These are phyloP conservation scores for Hofmannophila pseudospretella DNA, from an alignment of 2,888 invertebrate genomes.

Conservation along the genomic window DNA sequence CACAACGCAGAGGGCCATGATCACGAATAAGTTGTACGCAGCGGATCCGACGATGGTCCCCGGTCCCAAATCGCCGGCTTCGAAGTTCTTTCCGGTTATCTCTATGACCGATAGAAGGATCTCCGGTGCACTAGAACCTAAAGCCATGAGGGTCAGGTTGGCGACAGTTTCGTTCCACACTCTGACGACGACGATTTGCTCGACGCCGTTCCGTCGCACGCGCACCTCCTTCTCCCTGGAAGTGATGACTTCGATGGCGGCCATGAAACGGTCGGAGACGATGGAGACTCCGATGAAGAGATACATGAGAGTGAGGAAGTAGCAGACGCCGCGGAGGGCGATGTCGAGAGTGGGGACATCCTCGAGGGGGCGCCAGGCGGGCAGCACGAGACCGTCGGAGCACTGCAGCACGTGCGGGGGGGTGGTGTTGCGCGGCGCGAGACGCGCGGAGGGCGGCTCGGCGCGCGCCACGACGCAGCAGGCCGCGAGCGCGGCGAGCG, in stretches of 20 bases:
- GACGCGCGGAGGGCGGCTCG: conserved; percentile 56
- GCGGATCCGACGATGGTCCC: conserved; percentile 99
- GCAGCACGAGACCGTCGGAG: conserved; percentile 90
- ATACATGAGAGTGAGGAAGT: conserved; percentile 93
- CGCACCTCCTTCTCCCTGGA: conserved; percentile 97
- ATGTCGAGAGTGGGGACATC: conserved; percentile 87
- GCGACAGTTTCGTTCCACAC: conserved; percentile 99
- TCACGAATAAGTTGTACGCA: conserved; percentile 98
- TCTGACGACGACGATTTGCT: conserved; percentile 93
- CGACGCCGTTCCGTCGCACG: conserved; percentile 92
- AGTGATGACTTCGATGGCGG: conserved; percentile 99
- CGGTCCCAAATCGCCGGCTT: conserved; percentile 98
- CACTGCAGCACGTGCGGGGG: conserved; percentile 77
- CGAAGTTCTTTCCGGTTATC: conserved; percentile 95
- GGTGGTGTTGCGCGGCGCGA: conserved; percentile 56
- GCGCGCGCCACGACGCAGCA: conserved; percentile 66
- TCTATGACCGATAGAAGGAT: conserved; percentile 98
- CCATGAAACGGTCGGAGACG: conserved; percentile 99
- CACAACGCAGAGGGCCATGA: conserved; percentile 95
- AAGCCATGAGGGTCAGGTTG: conserved; percentile 98
- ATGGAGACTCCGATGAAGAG: conserved; percentile 99
- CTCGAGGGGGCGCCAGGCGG: conserved; percentile 91
- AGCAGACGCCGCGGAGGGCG: conserved; percentile 91
- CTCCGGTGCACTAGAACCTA: conserved; percentile 99
- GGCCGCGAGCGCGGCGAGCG: conserved; percentile 70